A percentile compares a stretch with the other conserved stretches of the same genome.
Conservation (phyloP, 2,888 invertebrate species). For the Protonemura montana region DNA sequence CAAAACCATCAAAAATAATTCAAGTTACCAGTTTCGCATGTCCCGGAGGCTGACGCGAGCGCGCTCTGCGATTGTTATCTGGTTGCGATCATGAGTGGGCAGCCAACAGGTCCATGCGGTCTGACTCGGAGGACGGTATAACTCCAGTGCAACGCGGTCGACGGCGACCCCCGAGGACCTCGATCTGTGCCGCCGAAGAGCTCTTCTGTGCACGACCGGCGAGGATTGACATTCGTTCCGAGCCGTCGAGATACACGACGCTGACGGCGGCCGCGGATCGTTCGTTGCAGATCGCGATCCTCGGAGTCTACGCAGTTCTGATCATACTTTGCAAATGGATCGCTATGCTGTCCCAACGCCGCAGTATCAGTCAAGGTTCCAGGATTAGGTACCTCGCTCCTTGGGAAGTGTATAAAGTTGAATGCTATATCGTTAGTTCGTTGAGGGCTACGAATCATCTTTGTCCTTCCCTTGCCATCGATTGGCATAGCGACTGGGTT, state of each 20-base stretch:
- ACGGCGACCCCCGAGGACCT: not conserved
- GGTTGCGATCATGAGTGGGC: not conserved
- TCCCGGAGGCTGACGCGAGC: not conserved
- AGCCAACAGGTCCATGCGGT: not conserved
- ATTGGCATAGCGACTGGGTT: too few relatives aligned
- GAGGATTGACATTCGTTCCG: constrained; percentile 25
- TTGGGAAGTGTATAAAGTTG: too few relatives aligned
- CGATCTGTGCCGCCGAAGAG: not conserved
- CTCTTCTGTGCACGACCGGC: not conserved
- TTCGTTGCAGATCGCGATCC: not conserved
- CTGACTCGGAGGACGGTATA: not conserved
- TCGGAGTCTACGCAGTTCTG: too few relatives aligned
- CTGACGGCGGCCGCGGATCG: not conserved
- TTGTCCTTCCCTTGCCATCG: too few relatives aligned
- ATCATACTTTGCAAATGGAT: too few relatives aligned
- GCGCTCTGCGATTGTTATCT: not conserved
- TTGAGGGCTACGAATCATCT: too few relatives aligned
- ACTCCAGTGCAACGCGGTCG: not conserved
- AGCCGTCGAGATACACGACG: constrained; percentile 7
- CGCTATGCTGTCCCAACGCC: too few relatives aligned
- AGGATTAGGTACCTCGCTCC: too few relatives aligned
- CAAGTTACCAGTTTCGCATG: not conserved
- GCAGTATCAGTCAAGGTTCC: too few relatives aligned
- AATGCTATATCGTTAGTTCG: too few relatives aligned
- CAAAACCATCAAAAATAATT: constrained; percentile 3